These are phyloP conservation scores for Nemotelus pantherinus DNA, from an alignment of 2,888 invertebrate species.

Conservation along the genomic window DNA sequence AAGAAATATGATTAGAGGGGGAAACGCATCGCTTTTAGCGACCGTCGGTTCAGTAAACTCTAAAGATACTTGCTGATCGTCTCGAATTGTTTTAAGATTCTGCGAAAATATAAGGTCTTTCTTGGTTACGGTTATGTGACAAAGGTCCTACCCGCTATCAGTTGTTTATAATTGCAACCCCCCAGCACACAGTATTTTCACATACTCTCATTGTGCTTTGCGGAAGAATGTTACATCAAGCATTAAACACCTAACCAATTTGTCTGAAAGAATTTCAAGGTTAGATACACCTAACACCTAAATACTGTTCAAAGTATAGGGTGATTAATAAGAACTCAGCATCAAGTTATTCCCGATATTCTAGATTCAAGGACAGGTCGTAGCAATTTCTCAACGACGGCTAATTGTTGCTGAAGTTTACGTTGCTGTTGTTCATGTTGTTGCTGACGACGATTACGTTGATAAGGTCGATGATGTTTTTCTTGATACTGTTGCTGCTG, in stretches of 20 bases:
- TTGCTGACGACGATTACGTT: slow-evolving; percentile 3
- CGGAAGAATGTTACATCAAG: too few species aligned
- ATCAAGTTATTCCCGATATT: slow-evolving; percentile 31
- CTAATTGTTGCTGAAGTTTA: slow-evolving; percentile 10
- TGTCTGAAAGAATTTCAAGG: slow-evolving; percentile 25
- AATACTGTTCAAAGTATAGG: background rate
- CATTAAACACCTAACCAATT: too few species aligned
- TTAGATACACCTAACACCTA: slow-evolving; percentile 14
- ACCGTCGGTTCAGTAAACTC: too few species aligned
- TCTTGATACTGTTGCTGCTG: slow-evolving; percentile 6
- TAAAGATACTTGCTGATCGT: too few species aligned
- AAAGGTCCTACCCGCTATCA: background rate
- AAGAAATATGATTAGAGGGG: background rate
- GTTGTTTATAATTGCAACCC: too few species aligned
- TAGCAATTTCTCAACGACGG: background rate
- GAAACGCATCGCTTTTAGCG: too few species aligned
- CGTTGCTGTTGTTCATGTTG: slow-evolving; percentile 17
- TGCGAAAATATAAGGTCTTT: too few species aligned
- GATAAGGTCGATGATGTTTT: background rate
- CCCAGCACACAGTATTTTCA: too few species aligned
- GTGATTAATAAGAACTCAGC: background rate
- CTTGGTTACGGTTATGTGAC: background rate
- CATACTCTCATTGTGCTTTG: too few species aligned
- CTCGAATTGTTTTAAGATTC: too few species aligned
- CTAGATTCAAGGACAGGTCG: background rate